Conservation (phyloP, 2,797 vertebrate genomes). For the Lindbergichthys nudifrons region DNA sequence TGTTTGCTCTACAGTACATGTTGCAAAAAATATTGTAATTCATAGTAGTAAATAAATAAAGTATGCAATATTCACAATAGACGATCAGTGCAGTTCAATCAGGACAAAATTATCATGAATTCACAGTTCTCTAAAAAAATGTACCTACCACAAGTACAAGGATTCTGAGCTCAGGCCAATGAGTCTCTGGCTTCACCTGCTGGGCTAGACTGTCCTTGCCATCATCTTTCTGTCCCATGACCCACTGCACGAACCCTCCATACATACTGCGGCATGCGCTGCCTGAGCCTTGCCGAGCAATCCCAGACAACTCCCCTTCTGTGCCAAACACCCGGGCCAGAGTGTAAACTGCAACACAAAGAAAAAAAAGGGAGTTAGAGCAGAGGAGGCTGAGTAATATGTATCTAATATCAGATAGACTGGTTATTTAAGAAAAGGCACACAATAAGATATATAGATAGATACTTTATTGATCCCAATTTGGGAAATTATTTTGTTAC, state of each 20-base stretch:
- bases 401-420: neutral
- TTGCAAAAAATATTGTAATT: neutral
- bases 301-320: slow-evolving; percentile 90
- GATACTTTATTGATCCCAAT: too few species aligned
- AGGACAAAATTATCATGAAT: too few species aligned
- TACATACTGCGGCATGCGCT: slow-evolving; percentile 95
- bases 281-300: slow-evolving; percentile 93
- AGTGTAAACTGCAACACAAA: slow-evolving; percentile 84
- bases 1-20: neutral
- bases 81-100: neutral
- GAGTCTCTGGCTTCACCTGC: slow-evolving; percentile 90
- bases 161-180: slow-evolving; percentile 93
- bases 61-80: neutral
- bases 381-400: neutral
- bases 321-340: slow-evolving; percentile 89
- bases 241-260: slow-evolving; percentile 96
- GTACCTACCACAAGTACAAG: slow-evolving; percentile 93
- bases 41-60: too few species aligned
- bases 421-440: neutral
- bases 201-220: slow-evolving; percentile 93
- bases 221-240: slow-evolving; percentile 86
- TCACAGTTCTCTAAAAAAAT: neutral
- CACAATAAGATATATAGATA: too few species aligned
- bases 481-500: too few species aligned
- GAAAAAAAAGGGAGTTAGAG: neutral